A percentile compares a stretch with the other conserved stretches of the same genome.
These are phyloP conservation scores for Pampusana beccarii DNA, from an alignment of 2,113 vertebrate genomes.

Conservation along the genomic window DNA sequence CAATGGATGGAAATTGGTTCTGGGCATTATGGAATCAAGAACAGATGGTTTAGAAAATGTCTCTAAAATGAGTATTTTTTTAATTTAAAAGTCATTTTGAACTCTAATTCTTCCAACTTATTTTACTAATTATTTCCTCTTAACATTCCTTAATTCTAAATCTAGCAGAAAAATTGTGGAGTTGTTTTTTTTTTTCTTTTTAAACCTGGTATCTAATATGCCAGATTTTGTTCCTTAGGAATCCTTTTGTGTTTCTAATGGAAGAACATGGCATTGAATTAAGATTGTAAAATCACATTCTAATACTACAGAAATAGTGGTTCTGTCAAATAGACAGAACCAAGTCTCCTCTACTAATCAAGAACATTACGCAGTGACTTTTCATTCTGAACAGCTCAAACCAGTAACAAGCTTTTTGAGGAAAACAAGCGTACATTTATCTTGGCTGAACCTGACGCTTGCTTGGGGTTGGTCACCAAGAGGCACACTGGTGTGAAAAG, in stretches of 20 bases:
- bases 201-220: not conserved
- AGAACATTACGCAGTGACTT: not conserved
- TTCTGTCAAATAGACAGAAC: not conserved
- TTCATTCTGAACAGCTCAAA: not conserved
- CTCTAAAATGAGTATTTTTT: not conserved
- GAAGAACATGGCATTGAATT: not conserved
- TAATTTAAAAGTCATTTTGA: not conserved
- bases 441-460: not conserved
- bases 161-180: not conserved
- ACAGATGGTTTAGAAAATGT: not conserved
- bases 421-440: accelerated
- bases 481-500: accelerated
- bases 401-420: not conserved
- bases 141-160: not conserved
- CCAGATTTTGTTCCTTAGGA: not conserved
- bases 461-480: not conserved
- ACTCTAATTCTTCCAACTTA: not conserved
- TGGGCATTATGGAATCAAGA: not conserved
- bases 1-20: not conserved
- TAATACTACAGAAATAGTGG: not conserved
- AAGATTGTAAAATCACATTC: not conserved
- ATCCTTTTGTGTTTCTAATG: not conserved
- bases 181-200: not conserved
- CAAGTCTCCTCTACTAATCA: not conserved
- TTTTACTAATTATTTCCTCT: not conserved